Percentiles rank a stretch among this genome's conserved stretches.
phyloP scores from a whole-genome alignment of 23 tunicate genomes.

The Halocynthia aurantium region DNA sequence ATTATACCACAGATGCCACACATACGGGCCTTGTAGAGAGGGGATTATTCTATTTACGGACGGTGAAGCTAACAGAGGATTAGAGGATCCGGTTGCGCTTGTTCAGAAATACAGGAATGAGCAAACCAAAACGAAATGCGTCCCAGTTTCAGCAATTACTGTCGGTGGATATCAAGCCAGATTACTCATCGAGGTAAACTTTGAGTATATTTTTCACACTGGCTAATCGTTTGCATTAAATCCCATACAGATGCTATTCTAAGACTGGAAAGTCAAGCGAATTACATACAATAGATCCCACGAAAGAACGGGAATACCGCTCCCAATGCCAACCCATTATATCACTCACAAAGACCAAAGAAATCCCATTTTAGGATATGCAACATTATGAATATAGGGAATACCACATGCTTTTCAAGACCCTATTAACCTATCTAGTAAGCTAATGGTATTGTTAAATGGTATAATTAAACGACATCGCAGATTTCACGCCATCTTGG shows the following conservation, averaged over 20 bases:
- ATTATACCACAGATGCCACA: neutral
- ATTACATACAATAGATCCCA: too few relatives aligned
- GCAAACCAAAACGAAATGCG: neutral
- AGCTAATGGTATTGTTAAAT: neutral
- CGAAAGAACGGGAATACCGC: too few relatives aligned
- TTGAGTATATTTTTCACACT: too few relatives aligned
- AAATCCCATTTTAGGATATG: too few relatives aligned
- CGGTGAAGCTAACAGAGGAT: slow-evolving; percentile 62
- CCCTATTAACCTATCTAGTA: too few relatives aligned
- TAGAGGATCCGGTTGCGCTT: slow-evolving; percentile 24
- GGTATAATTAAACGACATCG: neutral
- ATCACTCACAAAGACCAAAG: too few relatives aligned
- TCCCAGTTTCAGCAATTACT: slow-evolving; percentile 67
- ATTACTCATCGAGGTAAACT: slow-evolving; percentile 25
- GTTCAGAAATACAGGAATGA: slow-evolving; percentile 21
- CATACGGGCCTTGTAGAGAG: slow-evolving; percentile 26
- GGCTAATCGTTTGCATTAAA: too few relatives aligned
- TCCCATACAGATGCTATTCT: too few relatives aligned
- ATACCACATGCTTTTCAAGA: too few relatives aligned
- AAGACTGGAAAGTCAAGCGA: too few relatives aligned
- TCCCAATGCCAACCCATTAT: too few relatives aligned
- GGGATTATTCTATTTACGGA: slow-evolving; percentile 77
- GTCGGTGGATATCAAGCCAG: slow-evolving; percentile 49
- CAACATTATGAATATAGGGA: too few relatives aligned
- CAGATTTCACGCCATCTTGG: slow-evolving; percentile 43